Evolutionary conservation across 2,113 vertebrate species (phyloP).

Genomic region (Notiomystis cincta): DNA sequence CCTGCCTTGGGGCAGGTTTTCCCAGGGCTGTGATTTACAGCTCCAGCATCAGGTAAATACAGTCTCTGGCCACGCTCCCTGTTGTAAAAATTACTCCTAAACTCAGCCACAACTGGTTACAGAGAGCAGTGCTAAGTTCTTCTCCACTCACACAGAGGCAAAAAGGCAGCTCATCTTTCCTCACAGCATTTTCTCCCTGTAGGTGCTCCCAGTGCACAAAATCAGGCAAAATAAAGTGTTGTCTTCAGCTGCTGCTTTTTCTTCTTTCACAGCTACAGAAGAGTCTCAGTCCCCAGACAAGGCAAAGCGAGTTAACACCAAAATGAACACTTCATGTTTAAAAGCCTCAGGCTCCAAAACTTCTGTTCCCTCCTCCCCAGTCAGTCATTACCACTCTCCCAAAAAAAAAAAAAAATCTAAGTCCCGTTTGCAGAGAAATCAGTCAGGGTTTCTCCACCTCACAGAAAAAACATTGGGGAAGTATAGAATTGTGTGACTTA

Average conservation of each 20-base stretch:
- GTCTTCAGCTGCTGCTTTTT: neutral
- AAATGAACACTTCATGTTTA: neutral
- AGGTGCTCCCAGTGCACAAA: neutral
- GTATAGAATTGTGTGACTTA: neutral
- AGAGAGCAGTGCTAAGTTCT: neutral
- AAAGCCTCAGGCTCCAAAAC: neutral
- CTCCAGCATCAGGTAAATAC: neutral
- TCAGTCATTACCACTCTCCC: neutral
- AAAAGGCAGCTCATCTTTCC: neutral
- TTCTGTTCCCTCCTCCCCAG: neutral
- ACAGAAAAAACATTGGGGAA: neutral
- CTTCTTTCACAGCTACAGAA: neutral
- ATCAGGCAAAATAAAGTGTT: neutral
- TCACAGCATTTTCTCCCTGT: neutral
- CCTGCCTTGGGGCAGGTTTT: neutral
- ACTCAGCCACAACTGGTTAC: neutral
- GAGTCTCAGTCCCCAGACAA: neutral
- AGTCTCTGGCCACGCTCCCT: neutral
- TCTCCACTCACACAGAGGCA: neutral
- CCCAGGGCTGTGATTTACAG: neutral
- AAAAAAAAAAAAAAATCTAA: neutral
- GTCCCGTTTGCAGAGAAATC: neutral
- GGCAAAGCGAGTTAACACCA: neutral
- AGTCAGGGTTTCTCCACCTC: neutral
- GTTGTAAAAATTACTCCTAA: constrained; percentile 13